Percentiles rank a stretch among this genome's conserved stretches.
Conservation (phyloP, 2,888 invertebrate genomes). For the Zeuzera pyrina region DNA sequence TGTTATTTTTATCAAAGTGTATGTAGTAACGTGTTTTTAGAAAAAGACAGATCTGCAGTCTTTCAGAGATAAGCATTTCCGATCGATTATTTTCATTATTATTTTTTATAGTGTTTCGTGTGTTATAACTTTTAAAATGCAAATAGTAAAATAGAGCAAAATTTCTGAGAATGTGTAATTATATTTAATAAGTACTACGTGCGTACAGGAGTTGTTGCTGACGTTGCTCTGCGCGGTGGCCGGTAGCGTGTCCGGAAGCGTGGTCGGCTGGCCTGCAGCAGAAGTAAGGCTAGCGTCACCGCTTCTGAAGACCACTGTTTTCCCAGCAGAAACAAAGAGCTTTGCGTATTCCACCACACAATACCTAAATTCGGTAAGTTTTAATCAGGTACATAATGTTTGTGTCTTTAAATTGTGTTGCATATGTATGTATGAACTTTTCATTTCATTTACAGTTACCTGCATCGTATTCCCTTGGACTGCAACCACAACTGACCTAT, state of each 20-base stretch:
- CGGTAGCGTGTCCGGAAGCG: slow-evolving; percentile 26
- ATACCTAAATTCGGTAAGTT: slow-evolving; percentile 50
- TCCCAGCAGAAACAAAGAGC: slow-evolving; percentile 40
- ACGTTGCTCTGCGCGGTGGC: slow-evolving; percentile 31
- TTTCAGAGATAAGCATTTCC: no score
- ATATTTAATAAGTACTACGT: background rate
- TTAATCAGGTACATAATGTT: background rate
- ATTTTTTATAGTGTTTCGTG: no score
- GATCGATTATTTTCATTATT: no score
- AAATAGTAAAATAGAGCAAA: slow-evolving; percentile 9
- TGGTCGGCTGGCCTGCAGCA: slow-evolving; percentile 33
- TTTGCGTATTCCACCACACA: slow-evolving; percentile 52
- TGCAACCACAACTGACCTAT: slow-evolving; percentile 40
- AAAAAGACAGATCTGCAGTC: no score
- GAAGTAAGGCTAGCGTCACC: slow-evolving; percentile 18
- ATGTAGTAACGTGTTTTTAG: no score
- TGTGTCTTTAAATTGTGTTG: no score
- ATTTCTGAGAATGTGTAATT: no score
- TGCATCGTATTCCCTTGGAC: slow-evolving; percentile 28
- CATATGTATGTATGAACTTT: background rate
- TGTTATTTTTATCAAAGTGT: no score
- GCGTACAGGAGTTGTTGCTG: slow-evolving; percentile 30
- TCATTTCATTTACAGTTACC: slow-evolving; percentile 37
- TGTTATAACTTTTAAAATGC: no score
- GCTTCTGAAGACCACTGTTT: slow-evolving; percentile 29